Base-by-base conservation (phyloP, 1,140 invertebrate genomes). In the Aphaenogaster rudis region DNA sequence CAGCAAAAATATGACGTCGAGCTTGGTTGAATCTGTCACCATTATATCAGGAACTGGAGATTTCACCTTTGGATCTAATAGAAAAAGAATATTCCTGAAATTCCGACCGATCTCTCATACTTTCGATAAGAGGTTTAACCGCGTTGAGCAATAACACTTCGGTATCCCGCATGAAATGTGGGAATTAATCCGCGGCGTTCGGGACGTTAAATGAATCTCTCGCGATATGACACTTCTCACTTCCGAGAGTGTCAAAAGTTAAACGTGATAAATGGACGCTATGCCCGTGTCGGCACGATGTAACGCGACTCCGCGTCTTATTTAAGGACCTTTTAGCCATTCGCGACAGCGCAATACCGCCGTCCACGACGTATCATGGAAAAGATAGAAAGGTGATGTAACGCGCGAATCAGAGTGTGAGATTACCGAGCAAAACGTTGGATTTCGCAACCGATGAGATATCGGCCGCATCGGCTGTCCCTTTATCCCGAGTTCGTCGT, bases 331-430 rank as follows among this genome's bases (percentile, higher is more conserved):
- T 63, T 54, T 87, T 50, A 28, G 33, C 42, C 36, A 21, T 48
- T 64, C 64, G 63, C 86, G 69, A 63, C 79, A 33, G 59, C 33
- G 61, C 17, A 1, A 28, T 52, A 28, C 21, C 28, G 33, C 11
- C 42, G 33, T 21, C 7, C 52, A 48, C 39, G 48, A 81, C 39
- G 42, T 59, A 39, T 48, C 61, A 33, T 33, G 17, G 54, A 57
- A 78, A 78, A 81, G 85, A 8, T 52, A 52, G 36, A 33, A 48
- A 15, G 66, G 28, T 89, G 87, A 89, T 69, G 87, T 76, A 89
- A 89, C 67, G 50, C 57, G 64, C 48, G 76, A 89, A 89, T 86
- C 76, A 76, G 81, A 80, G 5, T 78, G 72, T 45, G 57, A 78
- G 66, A 76, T 89, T 72, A 71, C 15, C 48, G 7, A n/a, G n/a